Conservation (phyloP, 92 coral and sea anemone species). For the Phymanthus crucifer region DNA sequence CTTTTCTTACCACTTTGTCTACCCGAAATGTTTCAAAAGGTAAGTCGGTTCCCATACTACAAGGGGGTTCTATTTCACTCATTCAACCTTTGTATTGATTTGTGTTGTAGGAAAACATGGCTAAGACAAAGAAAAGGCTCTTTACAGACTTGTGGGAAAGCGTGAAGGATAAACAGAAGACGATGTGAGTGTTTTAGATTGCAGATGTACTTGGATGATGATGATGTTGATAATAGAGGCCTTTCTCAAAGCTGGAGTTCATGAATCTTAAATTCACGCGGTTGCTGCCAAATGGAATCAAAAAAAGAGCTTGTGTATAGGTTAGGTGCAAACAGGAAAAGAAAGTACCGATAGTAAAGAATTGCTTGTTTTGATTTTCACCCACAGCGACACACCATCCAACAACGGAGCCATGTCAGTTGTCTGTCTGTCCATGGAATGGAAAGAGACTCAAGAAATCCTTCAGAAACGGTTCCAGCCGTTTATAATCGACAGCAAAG, state of each 20-base stretch:
- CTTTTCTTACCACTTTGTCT: constrained; percentile 74
- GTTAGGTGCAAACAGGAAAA: too few species aligned
- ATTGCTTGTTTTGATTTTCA: not conserved
- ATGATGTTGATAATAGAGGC: too few species aligned
- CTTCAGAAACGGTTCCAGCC: constrained; percentile 50
- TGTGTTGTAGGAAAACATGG: constrained; percentile 18
- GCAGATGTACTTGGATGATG: too few species aligned
- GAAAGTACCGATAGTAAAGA: too few species aligned
- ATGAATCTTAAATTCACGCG: too few species aligned
- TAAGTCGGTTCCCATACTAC: constrained; percentile 28
- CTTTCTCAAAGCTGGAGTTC: too few species aligned
- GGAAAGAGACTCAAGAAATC: constrained; percentile 53
- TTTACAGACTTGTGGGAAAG: constrained; percentile 56
- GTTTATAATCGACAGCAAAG: constrained; percentile 53
- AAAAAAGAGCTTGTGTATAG: too few species aligned
- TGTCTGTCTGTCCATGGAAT: constrained; percentile 63
- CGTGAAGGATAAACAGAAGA: constrained; percentile 47
- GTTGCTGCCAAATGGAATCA: too few species aligned
- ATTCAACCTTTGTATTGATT: not conserved
- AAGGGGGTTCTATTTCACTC: not conserved
- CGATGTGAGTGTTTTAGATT: constrained; percentile 39
- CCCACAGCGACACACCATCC: constrained; percentile 48
- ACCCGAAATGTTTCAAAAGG: constrained; percentile 48
- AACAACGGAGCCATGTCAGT: constrained; percentile 75
- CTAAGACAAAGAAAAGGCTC: constrained; percentile 41